Evolutionary conservation across 2,797 vertebrate species (phyloP).

Genomic region (Serranus cabrilla): DNA sequence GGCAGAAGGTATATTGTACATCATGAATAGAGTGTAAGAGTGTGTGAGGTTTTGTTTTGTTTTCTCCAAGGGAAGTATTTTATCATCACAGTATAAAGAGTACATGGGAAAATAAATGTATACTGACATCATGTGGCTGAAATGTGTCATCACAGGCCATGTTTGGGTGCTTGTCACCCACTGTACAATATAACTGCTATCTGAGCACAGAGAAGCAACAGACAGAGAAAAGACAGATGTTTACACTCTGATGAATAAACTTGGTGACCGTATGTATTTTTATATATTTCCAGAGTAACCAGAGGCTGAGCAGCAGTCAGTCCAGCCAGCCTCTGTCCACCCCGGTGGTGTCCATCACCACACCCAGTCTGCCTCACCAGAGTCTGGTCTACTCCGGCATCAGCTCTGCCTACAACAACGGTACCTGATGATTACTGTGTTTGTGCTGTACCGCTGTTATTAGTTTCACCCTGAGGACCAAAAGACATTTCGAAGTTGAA

Average conservation of each 20-base stretch:
- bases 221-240: not conserved
- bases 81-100: not conserved
- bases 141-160: slow-evolving; percentile 8
- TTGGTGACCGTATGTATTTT: not conserved
- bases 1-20: not conserved
- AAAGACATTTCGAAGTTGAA: not conserved
- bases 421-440: slow-evolving; percentile 73
- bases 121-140: slow-evolving; percentile 67
- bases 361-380: slow-evolving; percentile 92
- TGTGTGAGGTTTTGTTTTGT: not conserved
- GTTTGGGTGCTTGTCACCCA: no score
- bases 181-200: not conserved
- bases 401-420: slow-evolving; percentile 91
- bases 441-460: not conserved
- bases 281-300: slow-evolving; percentile 84
- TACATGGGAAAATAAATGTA: not conserved
- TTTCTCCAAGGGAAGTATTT: not conserved
- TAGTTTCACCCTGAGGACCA: not conserved
- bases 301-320: slow-evolving; percentile 91
- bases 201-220: not conserved
- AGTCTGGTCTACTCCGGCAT: slow-evolving; percentile 91
- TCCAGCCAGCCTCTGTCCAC: slow-evolving; percentile 91
- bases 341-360: slow-evolving; percentile 93
- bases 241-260: not conserved
- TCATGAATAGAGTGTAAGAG: not conserved